phyloP scores from a whole-genome alignment of 2,797 vertebrate species.

The Ctenosaura bakeri region DNA sequence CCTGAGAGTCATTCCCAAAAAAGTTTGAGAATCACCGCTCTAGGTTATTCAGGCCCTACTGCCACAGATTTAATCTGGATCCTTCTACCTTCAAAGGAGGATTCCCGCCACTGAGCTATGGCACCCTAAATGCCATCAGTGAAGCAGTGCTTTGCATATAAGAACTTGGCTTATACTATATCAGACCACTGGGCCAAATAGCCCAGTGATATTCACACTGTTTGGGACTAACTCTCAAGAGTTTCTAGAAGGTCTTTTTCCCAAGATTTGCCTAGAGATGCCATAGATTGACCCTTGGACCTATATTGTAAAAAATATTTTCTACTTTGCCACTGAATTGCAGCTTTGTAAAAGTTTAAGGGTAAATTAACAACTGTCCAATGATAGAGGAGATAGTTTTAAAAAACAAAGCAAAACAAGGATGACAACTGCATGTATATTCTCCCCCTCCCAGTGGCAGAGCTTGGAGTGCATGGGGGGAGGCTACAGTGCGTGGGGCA shows the following conservation, averaged over 20 bases:
- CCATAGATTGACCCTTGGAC: neutral
- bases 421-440: conserved; percentile 23
- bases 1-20: no score
- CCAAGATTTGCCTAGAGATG: neutral
- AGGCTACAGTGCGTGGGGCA: no score
- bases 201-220: neutral
- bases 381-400: neutral
- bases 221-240: neutral
- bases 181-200: neutral
- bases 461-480: no score
- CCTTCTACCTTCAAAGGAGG: neutral
- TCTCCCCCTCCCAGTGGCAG: neutral
- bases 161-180: neutral
- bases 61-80: no score
- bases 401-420: neutral
- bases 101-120: neutral
- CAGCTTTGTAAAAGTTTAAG: neutral
- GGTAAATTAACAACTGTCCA: neutral
- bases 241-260: neutral
- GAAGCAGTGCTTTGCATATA: no score
- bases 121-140: neutral
- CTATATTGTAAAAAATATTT: no score
- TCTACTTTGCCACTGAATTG: neutral
- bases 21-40: no score
- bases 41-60: no score